These are phyloP conservation scores for Microctonus aethiopoides DNA, from an alignment of 2,888 invertebrate species.

Conservation along the genomic window DNA sequence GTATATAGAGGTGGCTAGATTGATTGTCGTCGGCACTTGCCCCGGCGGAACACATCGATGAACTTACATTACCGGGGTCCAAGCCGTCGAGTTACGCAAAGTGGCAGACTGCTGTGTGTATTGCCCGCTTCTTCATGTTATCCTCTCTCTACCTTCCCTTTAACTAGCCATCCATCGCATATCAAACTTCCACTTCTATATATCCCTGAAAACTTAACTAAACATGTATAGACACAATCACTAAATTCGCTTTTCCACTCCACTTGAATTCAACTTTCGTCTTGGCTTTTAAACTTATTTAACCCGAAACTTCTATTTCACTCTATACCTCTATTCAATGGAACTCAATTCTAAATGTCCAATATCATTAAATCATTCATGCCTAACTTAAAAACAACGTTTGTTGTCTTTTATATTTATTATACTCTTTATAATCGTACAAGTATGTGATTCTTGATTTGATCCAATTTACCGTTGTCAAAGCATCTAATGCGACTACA, in stretches of 20 bases:
- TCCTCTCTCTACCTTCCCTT: constrained; percentile 9
- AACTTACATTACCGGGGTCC: constrained; percentile 62
- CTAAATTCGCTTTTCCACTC: constrained; percentile 21
- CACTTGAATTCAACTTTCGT: constrained; percentile 41
- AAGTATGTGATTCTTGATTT: background rate
- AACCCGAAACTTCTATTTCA: background rate
- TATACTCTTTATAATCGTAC: background rate
- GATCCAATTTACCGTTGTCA: background rate
- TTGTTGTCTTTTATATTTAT: background rate
- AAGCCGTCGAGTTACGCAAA: constrained; percentile 65
- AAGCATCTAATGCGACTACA: constrained; percentile 13
- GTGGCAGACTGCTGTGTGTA: constrained; percentile 43
- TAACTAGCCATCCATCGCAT: constrained; percentile 37
- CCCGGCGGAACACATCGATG: constrained; percentile 65
- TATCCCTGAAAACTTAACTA: constrained; percentile 28
- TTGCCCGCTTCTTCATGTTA: constrained; percentile 3
- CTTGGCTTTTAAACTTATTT: background rate
- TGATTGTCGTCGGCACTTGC: constrained; percentile 62
- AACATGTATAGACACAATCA: background rate
- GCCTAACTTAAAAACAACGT: background rate
- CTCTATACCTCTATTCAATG: background rate
- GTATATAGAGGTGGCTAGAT: constrained; percentile 52
- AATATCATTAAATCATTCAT: background rate
- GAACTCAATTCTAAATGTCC: background rate
- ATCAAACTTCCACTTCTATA: constrained; percentile 17